A percentile compares a stretch with the other conserved stretches of the same genome.
Evolutionary conservation across 2,888 invertebrate genomes (phyloP).

Genomic region (Dolichomitus sp.): DNA sequence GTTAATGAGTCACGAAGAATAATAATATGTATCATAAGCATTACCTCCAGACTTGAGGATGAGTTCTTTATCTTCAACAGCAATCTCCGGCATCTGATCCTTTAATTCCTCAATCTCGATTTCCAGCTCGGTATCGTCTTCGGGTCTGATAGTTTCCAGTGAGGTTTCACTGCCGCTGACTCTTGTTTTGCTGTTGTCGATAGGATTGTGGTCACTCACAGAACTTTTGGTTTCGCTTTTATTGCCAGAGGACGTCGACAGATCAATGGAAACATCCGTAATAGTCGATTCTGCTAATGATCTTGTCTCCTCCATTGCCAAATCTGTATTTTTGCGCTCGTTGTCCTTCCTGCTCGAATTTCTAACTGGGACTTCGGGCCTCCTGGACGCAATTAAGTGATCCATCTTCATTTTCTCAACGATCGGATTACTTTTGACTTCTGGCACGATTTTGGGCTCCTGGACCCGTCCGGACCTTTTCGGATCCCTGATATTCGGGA

Average conservation of each 20-base stretch:
- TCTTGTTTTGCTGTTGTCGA: constrained; percentile 18
- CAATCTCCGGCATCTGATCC: constrained; percentile 73
- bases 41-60: constrained; percentile 81
- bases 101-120: constrained; percentile 76
- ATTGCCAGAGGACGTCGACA: not conserved
- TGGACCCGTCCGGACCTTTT: constrained; percentile 71
- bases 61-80: constrained; percentile 80
- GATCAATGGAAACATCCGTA: constrained; percentile 37
- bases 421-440: constrained; percentile 66
- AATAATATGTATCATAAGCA: constrained; percentile 15
- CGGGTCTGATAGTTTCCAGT: constrained; percentile 64
- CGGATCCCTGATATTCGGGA: constrained; percentile 83
- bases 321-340: constrained; percentile 49
- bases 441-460: constrained; percentile 75
- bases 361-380: constrained; percentile 65
- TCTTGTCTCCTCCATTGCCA: constrained; percentile 33
- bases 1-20: not conserved
- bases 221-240: constrained; percentile 22
- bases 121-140: constrained; percentile 75
- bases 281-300: constrained; percentile 40
- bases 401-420: constrained; percentile 76
- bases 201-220: constrained; percentile 28
- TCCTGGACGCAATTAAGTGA: constrained; percentile 29
- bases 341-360: constrained; percentile 61
- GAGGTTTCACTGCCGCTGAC: constrained; percentile 48